phyloP scores from a whole-genome alignment of 2,113 vertebrate genomes.

The Lampris incognitus region DNA sequence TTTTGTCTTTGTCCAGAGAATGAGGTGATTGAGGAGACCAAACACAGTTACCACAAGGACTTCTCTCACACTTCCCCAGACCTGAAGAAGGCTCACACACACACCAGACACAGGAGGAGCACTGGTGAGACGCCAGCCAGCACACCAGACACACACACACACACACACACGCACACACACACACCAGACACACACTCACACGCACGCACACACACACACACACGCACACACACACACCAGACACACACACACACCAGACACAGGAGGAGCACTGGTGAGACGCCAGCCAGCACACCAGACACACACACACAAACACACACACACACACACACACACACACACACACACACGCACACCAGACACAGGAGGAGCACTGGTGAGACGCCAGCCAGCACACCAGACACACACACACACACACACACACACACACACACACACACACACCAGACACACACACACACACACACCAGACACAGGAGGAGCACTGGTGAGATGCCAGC shows the following conservation, averaged over 20 bases:
- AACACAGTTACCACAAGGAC: constrained; percentile 77
- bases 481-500: too few relatives aligned
- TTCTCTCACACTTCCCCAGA: constrained; percentile 65
- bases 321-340: background rate
- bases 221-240: too few relatives aligned
- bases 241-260: constrained; percentile 69
- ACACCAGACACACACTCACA: background rate
- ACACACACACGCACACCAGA: too few relatives aligned
- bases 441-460: too few relatives aligned
- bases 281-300: background rate
- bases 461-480: background rate
- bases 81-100: constrained; percentile 68
- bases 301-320: constrained; percentile 11
- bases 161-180: constrained; percentile 6
- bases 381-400: too few relatives aligned
- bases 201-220: background rate
- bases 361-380: too few relatives aligned
- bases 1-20: constrained; percentile 76
- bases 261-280: constrained; percentile 78
- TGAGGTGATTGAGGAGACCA: constrained; percentile 75
- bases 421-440: background rate
- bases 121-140: constrained; percentile 58
- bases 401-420: background rate
- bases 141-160: background rate
- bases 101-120: constrained; percentile 77